These are phyloP conservation scores for Eidolon dupreanum DNA, from an alignment of 2,797 vertebrate genomes.

Conservation along the genomic window DNA sequence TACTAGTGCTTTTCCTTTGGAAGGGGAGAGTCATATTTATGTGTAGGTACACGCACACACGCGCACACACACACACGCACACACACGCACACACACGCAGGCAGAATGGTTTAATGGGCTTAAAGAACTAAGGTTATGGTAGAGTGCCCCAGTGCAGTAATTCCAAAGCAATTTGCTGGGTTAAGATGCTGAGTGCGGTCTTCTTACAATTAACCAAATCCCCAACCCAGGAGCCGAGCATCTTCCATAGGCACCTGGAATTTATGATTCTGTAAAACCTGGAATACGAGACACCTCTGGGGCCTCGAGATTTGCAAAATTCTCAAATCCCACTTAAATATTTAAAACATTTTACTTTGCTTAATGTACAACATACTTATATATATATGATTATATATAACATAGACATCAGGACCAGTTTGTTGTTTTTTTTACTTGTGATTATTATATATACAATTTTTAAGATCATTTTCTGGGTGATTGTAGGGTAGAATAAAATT, in stretches of 20 bases:
- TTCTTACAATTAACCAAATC: not conserved
- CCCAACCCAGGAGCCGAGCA: not conserved
- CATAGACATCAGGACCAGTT: not conserved
- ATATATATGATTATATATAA: not conserved
- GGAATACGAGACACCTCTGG: not conserved
- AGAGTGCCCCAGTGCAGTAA: too few relatives aligned
- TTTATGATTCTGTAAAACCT: not conserved
- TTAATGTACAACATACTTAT: not conserved
- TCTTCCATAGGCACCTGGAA: not conserved
- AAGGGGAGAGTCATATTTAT: not conserved
- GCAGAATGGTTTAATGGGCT: not conserved
- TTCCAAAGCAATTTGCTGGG: not conserved
- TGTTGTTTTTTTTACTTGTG: not conserved
- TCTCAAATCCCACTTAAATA: not conserved
- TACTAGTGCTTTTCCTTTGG: not conserved
- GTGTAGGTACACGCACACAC: accelerated
- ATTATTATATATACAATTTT: not conserved
- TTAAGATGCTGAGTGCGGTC: not conserved
- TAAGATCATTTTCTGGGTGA: not conserved
- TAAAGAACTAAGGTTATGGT: not conserved
- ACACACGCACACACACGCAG: too few relatives aligned
- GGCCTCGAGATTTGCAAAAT: not conserved
- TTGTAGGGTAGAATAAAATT: not conserved
- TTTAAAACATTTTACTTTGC: not conserved
- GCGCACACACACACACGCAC: too few relatives aligned